A percentile compares a stretch with the other conserved stretches of the same genome.
phyloP scores from a whole-genome alignment of 2,797 vertebrate species.

The Lophotriccus pileatus region DNA sequence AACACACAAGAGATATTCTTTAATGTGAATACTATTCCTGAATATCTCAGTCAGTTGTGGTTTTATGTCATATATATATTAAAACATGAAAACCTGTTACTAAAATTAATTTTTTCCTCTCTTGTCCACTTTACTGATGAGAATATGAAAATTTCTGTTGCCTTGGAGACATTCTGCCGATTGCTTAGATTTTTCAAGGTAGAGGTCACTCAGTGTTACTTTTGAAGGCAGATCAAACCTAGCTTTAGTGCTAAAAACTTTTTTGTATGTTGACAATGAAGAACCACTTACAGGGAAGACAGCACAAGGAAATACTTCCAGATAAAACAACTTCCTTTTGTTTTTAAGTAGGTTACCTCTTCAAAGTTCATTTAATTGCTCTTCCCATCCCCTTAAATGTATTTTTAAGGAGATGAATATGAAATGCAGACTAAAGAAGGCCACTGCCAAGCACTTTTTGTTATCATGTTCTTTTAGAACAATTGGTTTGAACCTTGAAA shows the following conservation, averaged over 20 bases:
- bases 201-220: neutral
- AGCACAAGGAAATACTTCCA: neutral
- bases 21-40: neutral
- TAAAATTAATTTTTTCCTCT: neutral
- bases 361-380: neutral
- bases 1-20: neutral
- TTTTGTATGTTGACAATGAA: neutral
- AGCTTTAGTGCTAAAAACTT: neutral
- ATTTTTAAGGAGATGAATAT: neutral
- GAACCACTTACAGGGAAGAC: neutral
- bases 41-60: neutral
- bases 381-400: neutral
- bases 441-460: neutral
- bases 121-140: neutral
- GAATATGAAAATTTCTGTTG: neutral
- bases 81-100: neutral
- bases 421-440: neutral
- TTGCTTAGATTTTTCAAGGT: neutral
- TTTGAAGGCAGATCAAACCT: neutral
- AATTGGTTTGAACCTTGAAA: neutral
- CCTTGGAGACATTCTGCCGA: neutral
- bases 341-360: neutral
- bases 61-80: neutral
- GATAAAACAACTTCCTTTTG: neutral
- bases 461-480: neutral